phyloP scores from a whole-genome alignment of 2,113 vertebrate species.

The Gasterosteus aculeatus region DNA sequence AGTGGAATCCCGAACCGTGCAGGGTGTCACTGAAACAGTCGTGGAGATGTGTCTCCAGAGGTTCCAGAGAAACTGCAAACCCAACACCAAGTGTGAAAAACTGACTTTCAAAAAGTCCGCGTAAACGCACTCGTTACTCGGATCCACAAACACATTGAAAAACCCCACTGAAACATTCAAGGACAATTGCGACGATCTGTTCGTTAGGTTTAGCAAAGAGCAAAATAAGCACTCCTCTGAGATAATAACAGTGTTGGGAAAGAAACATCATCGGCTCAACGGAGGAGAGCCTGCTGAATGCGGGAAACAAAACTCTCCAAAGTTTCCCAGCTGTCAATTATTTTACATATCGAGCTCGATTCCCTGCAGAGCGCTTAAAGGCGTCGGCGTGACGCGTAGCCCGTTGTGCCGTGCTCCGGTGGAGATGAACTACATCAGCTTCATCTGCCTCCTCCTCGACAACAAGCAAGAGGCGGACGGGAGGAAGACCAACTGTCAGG shows the following conservation, averaged over 20 bases:
- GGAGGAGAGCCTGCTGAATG: constrained; percentile 11
- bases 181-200: constrained; percentile 13
- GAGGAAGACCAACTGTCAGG: not conserved
- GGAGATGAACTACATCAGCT: constrained; percentile 47
- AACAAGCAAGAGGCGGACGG: constrained; percentile 1
- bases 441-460: constrained; percentile 24
- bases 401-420: constrained; percentile 8
- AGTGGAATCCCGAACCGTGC: not conserved
- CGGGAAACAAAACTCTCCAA: constrained; percentile 11
- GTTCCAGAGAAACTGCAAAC: not conserved
- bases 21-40: not conserved
- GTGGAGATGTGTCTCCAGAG: not conserved
- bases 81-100: not conserved
- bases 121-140: constrained; percentile 6
- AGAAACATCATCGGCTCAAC: constrained; percentile 8
- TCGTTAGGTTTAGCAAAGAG: constrained; percentile 15
- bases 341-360: constrained; percentile 1
- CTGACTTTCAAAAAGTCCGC: not conserved
- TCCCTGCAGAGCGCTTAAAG: constrained; percentile 19
- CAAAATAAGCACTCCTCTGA: constrained; percentile 1
- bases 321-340: constrained; percentile 20
- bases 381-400: not conserved
- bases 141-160: constrained; percentile 6
- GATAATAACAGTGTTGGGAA: constrained; percentile 22
- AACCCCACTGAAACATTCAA: not conserved